These are phyloP conservation scores for Melanerpes aurifrons DNA, from an alignment of 2,113 vertebrate species.

Conservation along the genomic window DNA sequence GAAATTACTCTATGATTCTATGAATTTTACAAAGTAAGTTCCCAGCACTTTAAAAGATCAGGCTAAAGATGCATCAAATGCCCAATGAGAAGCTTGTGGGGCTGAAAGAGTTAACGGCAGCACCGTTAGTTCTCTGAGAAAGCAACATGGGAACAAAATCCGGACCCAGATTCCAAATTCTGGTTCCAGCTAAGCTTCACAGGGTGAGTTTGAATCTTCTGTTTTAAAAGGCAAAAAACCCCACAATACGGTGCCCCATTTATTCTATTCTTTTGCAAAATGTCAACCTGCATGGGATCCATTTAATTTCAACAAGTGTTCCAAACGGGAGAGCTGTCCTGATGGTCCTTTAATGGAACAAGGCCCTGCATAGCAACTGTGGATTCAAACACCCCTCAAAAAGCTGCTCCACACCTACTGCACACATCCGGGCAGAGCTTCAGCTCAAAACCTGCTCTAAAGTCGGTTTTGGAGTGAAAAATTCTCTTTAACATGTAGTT, in stretches of 20 bases:
- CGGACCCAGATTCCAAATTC: slow-evolving; percentile 59
- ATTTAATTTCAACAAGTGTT: slow-evolving; percentile 83
- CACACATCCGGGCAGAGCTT: not conserved
- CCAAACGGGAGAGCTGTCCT: slow-evolving; percentile 73
- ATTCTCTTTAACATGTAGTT: not conserved
- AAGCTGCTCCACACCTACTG: not conserved
- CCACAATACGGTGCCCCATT: slow-evolving; percentile 72
- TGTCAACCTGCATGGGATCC: slow-evolving; percentile 81
- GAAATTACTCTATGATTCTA: too few relatives aligned
- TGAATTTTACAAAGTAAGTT: not conserved
- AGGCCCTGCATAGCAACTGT: slow-evolving; percentile 55
- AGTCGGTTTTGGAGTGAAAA: not conserved
- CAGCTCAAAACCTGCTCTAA: not conserved
- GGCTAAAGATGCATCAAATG: not conserved
- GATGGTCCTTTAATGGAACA: slow-evolving; percentile 67
- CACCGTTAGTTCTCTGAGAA: slow-evolving; percentile 14
- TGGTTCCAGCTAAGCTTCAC: slow-evolving; percentile 70
- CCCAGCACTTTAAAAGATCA: not conserved
- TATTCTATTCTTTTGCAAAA: slow-evolving; percentile 81
- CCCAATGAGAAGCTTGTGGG: not conserved
- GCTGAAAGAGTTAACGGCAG: slow-evolving; percentile 29
- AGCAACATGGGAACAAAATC: slow-evolving; percentile 57
- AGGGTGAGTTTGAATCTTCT: slow-evolving; percentile 67
- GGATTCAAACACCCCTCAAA: slow-evolving; percentile 59
- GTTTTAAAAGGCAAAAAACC: slow-evolving; percentile 71